Evolutionary conservation across 2,888 invertebrate genomes (phyloP).

Genomic region (Blomia tropicalis): DNA sequence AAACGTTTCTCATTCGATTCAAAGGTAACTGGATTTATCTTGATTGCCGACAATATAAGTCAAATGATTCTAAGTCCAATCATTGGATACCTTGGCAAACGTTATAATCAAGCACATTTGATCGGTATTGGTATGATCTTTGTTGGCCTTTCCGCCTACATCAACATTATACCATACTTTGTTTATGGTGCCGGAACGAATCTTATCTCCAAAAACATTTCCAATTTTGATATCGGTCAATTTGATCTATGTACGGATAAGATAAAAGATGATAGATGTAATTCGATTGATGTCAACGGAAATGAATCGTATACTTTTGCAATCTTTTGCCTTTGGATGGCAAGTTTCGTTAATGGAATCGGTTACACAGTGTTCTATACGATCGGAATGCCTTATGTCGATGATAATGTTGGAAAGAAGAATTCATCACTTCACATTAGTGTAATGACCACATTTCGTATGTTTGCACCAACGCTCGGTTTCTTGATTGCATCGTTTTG

Average conservation of each 20-base stretch:
- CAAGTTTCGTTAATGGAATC: conserved; percentile 28
- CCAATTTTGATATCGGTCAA: background rate
- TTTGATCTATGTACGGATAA: conserved; percentile 4
- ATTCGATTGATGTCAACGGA: background rate
- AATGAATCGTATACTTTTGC: conserved; percentile 20
- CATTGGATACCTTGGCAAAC: conserved; percentile 27
- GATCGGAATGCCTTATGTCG: conserved; percentile 27
- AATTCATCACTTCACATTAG: conserved; percentile 28
- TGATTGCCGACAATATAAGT: conserved; percentile 27
- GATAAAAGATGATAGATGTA: background rate
- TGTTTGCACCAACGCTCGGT: conserved; percentile 29
- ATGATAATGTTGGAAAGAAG: conserved; percentile 29
- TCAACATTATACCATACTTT: conserved; percentile 26
- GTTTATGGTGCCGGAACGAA: conserved; percentile 25
- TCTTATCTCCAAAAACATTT: background rate
- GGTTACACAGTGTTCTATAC: conserved; percentile 28
- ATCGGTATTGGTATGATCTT: conserved; percentile 25
- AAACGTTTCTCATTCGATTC: conserved; percentile 28
- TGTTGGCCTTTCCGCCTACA: conserved; percentile 22
- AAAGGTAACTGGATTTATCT: conserved; percentile 26
- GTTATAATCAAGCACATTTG: conserved; percentile 22
- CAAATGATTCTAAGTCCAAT: conserved; percentile 21
- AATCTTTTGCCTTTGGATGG: conserved; percentile 26
- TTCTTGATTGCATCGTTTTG: conserved; percentile 29
- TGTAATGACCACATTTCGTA: conserved; percentile 26